These are phyloP conservation scores for Rotaria macrura DNA, from an alignment of 2,888 invertebrate genomes.

Conservation along the genomic window DNA sequence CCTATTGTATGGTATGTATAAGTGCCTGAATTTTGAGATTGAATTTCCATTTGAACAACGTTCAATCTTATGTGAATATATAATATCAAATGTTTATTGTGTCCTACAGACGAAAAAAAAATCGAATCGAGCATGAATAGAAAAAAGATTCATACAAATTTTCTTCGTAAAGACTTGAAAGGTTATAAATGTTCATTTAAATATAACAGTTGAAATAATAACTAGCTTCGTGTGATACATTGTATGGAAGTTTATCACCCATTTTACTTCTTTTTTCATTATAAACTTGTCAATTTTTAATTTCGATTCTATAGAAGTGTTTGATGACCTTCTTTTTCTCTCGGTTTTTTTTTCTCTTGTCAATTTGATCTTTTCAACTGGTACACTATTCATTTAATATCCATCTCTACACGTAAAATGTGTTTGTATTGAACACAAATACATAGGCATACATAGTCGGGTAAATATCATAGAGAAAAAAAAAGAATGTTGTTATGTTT, in stretches of 20 bases:
- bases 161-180: too few species aligned
- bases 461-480: neutral
- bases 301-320: neutral
- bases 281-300: neutral
- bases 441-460: neutral
- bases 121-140: neutral
- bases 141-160: neutral
- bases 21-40: neutral
- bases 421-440: constrained; percentile 12
- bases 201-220: neutral
- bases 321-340: neutral
- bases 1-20: neutral
- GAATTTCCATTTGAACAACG: neutral
- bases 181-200: neutral
- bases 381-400: neutral
- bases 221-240: neutral
- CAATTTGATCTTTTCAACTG: neutral
- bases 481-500: constrained; percentile 10
- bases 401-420: neutral
- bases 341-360: neutral
- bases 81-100: neutral
- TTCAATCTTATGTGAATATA: neutral
- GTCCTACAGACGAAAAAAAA: neutral
- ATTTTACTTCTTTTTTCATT: neutral
- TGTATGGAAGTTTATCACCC: neutral